Base-by-base conservation (phyloP, 2,113 vertebrate genomes). In the Pseudorectes ferrugineus region DNA sequence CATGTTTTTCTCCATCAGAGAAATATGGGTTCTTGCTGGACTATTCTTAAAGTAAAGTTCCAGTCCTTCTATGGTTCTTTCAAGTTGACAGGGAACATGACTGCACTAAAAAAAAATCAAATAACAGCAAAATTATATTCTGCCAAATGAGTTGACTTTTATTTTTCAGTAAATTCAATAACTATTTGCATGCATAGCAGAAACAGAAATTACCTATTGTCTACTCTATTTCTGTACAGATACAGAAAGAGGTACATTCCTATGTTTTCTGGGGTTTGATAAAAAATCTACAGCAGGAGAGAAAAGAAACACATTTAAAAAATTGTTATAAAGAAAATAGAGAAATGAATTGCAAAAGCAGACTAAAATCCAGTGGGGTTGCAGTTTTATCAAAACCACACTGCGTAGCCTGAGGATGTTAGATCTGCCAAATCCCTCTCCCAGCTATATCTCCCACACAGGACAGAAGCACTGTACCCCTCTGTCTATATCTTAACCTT, bases 21-120 rank as follows among this genome's bases (percentile, higher is more conserved):
- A 35, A 77, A 96, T 2, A 1, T 0, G 0, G 5, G 0, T 5
- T 62, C 25, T 61, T 23, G 11, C 49, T 52, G 35, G 1, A 12
- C 36, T 31, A 6, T 12, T 48, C 8, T 22, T 21, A 25, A 35
- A 33, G 31, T 12, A 8, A 40, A 0, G 1, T 71, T 70, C 86
- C 82, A 97, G 45, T 28, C 3, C 0, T 20, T 71, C 2, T 23
- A 92, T 5, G 10, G 57, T 75, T 74, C 2, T 54, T 33, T 31
- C 2, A 33, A 97, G 93, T 10, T 96, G 83, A 42, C 83, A 70
- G 42, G 65, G 61, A 93, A 95, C 55, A 13, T 3, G 11, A 40
- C 10, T 45, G 55, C 93, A 95, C 96, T 97, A 43, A 88, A 95
- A 79, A 58, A 48, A 62, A 16, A 26, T 1, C 11, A 72, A 83